Evolutionary conservation across 2,797 vertebrate genomes (phyloP).

Genomic region (Petrocephalus sullivani): DNA sequence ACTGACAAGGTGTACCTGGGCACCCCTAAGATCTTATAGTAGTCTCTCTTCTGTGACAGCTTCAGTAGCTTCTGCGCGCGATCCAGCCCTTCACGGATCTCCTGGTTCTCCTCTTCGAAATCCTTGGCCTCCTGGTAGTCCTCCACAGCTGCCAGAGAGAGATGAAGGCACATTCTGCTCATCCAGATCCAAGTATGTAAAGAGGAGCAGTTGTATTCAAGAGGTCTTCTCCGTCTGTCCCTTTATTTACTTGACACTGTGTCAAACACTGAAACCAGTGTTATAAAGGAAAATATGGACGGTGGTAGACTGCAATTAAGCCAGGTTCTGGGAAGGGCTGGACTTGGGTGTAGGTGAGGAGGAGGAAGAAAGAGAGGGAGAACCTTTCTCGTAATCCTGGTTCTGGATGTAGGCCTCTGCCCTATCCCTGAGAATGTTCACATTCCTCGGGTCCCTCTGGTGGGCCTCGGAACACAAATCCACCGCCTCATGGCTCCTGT

Average conservation of each 20-base stretch:
- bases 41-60: conserved; percentile 72
- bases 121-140: conserved; percentile 75
- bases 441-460: conserved; percentile 69
- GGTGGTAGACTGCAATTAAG: not conserved
- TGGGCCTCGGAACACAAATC: conserved; percentile 73
- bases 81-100: conserved; percentile 70
- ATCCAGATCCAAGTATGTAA: not conserved
- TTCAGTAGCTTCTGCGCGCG: conserved; percentile 74
- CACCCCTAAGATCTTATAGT: conserved; percentile 78
- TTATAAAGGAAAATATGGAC: not conserved
- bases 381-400: conserved; percentile 77
- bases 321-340: not conserved
- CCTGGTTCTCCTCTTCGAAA: conserved; percentile 65
- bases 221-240: too few species aligned
- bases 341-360: not conserved
- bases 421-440: conserved; percentile 67
- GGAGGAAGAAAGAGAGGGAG: not conserved
- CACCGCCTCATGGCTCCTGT: conserved; percentile 55
- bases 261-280: too few species aligned
- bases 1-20: conserved; percentile 52
- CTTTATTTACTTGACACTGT: too few species aligned
- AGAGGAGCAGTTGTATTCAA: not conserved
- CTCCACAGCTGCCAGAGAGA: conserved; percentile 60
- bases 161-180: not conserved
- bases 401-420: conserved; percentile 76